Evolutionary conservation across 1,140 invertebrate species (phyloP).

Genomic region (Tyrophagus putrescentiae): DNA sequence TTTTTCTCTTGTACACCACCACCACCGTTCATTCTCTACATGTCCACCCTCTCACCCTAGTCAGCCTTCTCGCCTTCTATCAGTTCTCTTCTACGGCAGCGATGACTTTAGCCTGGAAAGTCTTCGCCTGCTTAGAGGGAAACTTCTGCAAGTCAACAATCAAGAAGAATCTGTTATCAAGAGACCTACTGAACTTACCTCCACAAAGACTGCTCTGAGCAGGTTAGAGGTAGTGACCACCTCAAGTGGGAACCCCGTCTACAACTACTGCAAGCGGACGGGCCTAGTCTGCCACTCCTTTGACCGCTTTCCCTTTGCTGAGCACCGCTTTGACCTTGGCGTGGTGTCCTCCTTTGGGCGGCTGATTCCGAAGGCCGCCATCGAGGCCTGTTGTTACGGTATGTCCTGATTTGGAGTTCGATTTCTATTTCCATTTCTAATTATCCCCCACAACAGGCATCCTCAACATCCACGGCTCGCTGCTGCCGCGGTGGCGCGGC

Average conservation of each 20-base stretch:
- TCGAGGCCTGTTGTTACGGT: slow-evolving; percentile 32
- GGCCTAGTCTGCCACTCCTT: slow-evolving; percentile 30
- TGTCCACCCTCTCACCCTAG: too few species aligned
- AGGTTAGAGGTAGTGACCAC: slow-evolving; percentile 17
- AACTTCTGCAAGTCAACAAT: too few species aligned
- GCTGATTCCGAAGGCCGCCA: slow-evolving; percentile 33
- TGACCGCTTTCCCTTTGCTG: slow-evolving; percentile 26
- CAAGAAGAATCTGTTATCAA: background rate
- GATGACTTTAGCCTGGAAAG: slow-evolving; percentile 30
- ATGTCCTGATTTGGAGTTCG: slow-evolving; percentile 7
- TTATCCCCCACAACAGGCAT: slow-evolving; percentile 50
- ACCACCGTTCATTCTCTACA: too few species aligned
- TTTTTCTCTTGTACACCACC: too few species aligned
- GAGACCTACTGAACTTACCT: background rate
- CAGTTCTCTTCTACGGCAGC: slow-evolving; percentile 32
- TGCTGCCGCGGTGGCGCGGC: slow-evolving; percentile 81
- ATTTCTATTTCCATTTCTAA: slow-evolving; percentile 8
- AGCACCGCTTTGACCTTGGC: slow-evolving; percentile 34
- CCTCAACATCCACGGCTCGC: slow-evolving; percentile 75
- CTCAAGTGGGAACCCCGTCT: slow-evolving; percentile 25
- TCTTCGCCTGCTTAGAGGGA: slow-evolving; percentile 27
- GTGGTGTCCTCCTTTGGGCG: slow-evolving; percentile 37
- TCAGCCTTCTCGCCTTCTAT: too few species aligned
- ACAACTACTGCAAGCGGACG: slow-evolving; percentile 26
- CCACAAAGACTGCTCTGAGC: background rate